These are phyloP conservation scores for Heliocidaris erythrogramma DNA, from an alignment of 35 echinoderm and acorn worm species.

Conservation along the genomic window DNA sequence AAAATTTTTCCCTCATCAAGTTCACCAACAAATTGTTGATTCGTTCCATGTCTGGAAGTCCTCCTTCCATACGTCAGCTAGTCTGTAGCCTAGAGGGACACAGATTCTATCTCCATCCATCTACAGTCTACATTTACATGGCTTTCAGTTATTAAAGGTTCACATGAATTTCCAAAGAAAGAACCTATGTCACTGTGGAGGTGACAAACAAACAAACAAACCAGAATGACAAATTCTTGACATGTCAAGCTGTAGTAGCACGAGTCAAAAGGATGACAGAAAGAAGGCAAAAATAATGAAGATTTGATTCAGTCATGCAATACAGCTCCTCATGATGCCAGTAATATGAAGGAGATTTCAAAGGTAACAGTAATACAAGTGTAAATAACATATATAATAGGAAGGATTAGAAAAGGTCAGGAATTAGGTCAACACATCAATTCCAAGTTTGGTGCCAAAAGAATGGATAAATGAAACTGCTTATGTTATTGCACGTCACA, in stretches of 20 bases:
- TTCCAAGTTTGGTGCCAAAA: neutral
- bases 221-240: neutral
- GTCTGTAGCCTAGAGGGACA: neutral
- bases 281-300: neutral
- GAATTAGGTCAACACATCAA: neutral
- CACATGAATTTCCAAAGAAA: neutral
- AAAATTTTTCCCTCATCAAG: neutral
- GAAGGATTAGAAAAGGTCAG: neutral
- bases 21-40: neutral
- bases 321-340: neutral
- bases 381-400: neutral
- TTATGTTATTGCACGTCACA: neutral
- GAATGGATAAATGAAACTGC: neutral
- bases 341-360: neutral
- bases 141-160: neutral
- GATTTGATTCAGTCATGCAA: neutral
- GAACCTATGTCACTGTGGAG: neutral
- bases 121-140: constrained; percentile 2
- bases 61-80: neutral
- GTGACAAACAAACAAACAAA: neutral
- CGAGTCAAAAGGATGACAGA: neutral
- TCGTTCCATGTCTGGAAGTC: neutral
- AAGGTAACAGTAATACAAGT: neutral
- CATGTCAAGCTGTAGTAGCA: neutral
- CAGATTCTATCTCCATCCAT: neutral